phyloP scores from a whole-genome alignment of 2,113 vertebrate species.

The Jacana jacana region DNA sequence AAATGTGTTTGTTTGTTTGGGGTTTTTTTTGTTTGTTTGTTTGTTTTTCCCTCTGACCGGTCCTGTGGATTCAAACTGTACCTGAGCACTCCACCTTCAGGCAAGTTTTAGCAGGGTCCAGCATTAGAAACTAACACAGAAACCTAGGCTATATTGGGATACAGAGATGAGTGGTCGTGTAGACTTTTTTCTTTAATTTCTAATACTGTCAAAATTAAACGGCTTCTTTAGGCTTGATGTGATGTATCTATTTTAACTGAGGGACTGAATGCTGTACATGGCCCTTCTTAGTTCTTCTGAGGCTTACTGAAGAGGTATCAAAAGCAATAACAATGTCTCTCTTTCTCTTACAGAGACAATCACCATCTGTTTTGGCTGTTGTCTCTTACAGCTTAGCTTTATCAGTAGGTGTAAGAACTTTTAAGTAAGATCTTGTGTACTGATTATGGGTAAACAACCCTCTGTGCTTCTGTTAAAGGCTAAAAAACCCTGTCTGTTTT shows the following conservation, averaged over 20 bases:
- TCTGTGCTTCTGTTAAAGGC: neutral
- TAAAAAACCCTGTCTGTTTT: neutral
- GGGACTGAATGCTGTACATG: neutral
- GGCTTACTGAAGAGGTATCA: neutral
- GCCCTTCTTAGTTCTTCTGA: neutral
- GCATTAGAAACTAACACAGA: neutral
- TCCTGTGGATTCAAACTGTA: neutral
- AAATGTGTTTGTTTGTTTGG: neutral
- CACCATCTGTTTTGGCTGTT: neutral
- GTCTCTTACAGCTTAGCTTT: neutral
- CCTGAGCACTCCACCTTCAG: neutral
- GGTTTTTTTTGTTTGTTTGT: too few species aligned
- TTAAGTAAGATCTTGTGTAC: neutral
- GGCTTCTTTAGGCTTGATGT: neutral
- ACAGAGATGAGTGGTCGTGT: neutral
- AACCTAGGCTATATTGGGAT: neutral
- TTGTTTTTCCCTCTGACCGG: neutral
- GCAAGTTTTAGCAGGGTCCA: neutral
- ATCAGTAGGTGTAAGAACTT: neutral
- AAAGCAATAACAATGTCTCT: neutral
- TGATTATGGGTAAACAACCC: neutral
- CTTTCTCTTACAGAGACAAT: neutral
- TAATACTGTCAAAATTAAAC: neutral
- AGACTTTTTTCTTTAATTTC: neutral
- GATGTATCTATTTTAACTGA: neutral